phyloP scores from a whole-genome alignment of 2,888 invertebrate species.

The Caenorhabditis uteleia region DNA sequence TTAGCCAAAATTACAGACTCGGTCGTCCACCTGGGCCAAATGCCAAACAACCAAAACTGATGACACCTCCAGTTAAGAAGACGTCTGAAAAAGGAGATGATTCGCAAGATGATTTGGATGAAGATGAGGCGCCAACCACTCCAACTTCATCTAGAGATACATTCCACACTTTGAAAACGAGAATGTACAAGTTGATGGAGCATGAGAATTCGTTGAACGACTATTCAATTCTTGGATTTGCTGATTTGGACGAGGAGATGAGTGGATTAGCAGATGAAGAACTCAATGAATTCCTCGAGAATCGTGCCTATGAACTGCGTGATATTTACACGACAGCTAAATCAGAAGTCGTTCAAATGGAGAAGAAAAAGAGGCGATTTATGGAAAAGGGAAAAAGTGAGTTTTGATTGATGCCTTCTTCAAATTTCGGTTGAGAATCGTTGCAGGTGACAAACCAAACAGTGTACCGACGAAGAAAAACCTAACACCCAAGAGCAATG shows the following conservation, averaged over 20 bases:
- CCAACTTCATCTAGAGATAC: too few relatives aligned
- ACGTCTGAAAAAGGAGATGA: too few relatives aligned
- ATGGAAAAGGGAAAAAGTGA: too few relatives aligned
- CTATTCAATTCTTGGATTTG: background rate
- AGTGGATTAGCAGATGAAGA: background rate
- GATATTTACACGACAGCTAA: constrained; percentile 3
- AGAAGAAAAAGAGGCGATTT: constrained; percentile 5
- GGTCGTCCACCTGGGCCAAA: too few relatives aligned
- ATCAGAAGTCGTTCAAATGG: constrained; percentile 5
- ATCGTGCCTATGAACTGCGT: background rate
- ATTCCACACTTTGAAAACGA: constrained; percentile 5
- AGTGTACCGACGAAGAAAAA: too few relatives aligned
- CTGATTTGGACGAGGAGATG: background rate
- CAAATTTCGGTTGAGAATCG: too few relatives aligned
- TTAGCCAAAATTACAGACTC: too few relatives aligned
- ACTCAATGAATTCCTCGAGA: background rate
- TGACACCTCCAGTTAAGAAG: too few relatives aligned
- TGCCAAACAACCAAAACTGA: too few relatives aligned
- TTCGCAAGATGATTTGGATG: background rate
- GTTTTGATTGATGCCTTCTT: too few relatives aligned
- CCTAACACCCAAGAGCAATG: too few relatives aligned
- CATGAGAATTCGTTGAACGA: background rate
- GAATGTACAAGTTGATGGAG: constrained; percentile 5
- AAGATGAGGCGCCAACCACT: background rate
- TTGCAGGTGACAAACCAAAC: too few relatives aligned